Evolutionary conservation across 2,113 vertebrate species (phyloP).

Genomic region (Blennius ocellaris): DNA sequence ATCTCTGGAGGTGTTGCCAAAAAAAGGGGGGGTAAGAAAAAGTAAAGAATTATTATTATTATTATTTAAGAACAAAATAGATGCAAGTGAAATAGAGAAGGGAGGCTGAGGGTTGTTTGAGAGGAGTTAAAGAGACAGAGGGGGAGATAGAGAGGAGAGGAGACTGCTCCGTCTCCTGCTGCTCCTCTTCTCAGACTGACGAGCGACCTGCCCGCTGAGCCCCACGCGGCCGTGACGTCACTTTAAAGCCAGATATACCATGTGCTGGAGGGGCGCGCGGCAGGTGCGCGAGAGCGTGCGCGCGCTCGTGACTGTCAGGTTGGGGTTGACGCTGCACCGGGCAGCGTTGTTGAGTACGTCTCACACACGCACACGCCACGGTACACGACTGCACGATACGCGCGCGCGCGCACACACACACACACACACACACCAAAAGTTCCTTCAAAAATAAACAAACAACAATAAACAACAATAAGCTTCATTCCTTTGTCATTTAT

Average conservation of each 20-base stretch:
- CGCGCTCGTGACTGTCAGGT: slow-evolving; percentile 25
- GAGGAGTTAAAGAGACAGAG: slow-evolving; percentile 59
- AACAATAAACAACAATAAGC: no score
- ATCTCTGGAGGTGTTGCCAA: slow-evolving; percentile 34
- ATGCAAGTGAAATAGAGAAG: slow-evolving; percentile 56
- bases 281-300: slow-evolving; percentile 3
- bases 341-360: background rate
- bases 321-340: background rate
- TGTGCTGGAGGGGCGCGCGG: slow-evolving; percentile 41
- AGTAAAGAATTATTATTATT: background rate
- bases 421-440: no score
- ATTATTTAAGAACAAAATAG: background rate
- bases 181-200: slow-evolving; percentile 77
- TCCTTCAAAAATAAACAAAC: no score
- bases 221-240: slow-evolving; percentile 81
- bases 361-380: no score
- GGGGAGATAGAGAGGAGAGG: slow-evolving; percentile 59
- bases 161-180: slow-evolving; percentile 64
- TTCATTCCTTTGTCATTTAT: no score
- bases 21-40: slow-evolving; percentile 20
- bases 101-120: slow-evolving; percentile 58
- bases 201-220: slow-evolving; percentile 78
- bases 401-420: no score
- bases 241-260: slow-evolving; percentile 74
- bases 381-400: no score